Percentiles rank a stretch among this genome's conserved stretches.
Conservation (phyloP, 2,888 invertebrate genomes). For the Andrena fulva region DNA sequence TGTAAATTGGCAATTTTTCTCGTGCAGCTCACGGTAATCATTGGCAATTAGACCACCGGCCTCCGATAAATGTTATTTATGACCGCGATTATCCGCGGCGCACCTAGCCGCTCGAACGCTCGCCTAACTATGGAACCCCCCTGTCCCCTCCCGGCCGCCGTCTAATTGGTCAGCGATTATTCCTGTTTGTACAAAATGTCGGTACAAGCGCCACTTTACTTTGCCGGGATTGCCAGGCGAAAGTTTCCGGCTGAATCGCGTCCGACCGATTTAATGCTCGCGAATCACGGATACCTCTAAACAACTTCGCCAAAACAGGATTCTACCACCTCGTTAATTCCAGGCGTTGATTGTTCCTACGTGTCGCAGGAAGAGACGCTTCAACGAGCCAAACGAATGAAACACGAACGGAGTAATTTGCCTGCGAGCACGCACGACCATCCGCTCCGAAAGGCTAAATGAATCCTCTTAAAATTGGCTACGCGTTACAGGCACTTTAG, state of each 20-base stretch:
- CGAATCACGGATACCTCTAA: constrained; percentile 37
- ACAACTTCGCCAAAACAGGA: constrained; percentile 27
- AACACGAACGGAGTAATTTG: not conserved
- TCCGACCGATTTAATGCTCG: constrained; percentile 49
- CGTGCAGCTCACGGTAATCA: constrained; percentile 78
- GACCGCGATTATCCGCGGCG: constrained; percentile 79
- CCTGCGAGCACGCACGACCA: not conserved
- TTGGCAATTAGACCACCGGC: constrained; percentile 80
- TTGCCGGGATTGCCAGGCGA: constrained; percentile 41
- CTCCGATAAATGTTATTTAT: constrained; percentile 82
- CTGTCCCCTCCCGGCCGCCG: constrained; percentile 41
- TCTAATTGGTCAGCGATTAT: constrained; percentile 77
- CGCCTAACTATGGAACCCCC: constrained; percentile 61
- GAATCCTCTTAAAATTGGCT: no score
- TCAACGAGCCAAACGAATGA: not conserved
- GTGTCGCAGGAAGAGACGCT: not conserved
- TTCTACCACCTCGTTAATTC: constrained; percentile 20
- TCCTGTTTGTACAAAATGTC: constrained; percentile 73
- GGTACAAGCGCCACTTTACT: constrained; percentile 60
- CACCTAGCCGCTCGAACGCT: constrained; percentile 75
- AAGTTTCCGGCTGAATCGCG: constrained; percentile 35
- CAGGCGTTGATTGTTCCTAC: not conserved
- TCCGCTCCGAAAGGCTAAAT: no score
- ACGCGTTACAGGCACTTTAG: no score
- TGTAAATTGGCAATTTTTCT: constrained; percentile 81